Evolutionary conservation across 2,888 invertebrate genomes (phyloP), one percentile per base, ranked within the genome.

Genomic region (Petrolisthes manimaculis): DNA sequence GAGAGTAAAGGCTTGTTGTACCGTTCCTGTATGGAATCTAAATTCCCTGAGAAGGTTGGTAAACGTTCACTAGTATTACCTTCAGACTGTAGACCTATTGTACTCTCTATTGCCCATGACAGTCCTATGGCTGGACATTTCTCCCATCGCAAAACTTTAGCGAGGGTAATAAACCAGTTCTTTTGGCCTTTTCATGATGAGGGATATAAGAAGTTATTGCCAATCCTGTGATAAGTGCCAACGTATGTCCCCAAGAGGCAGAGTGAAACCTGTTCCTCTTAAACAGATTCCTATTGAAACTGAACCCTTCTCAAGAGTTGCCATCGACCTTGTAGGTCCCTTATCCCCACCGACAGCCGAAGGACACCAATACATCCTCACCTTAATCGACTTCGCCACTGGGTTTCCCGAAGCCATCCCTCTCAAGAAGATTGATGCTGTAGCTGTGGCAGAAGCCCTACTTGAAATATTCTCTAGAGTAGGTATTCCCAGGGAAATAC

Each of bases 221-320:
- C 54, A 55, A 5, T 86, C 69, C 5, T 86, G 79, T 69, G 86
- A 86, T 51, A 80, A 14, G 8, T 86, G 80, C n/a, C 86, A 79
- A 67, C 54, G 79, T 9, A 78, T 78, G 61, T 78, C 84, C 24
- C 18, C 51, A n/a, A 21, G 69, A 37, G 80, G 86, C 6, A 12
- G 75, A 21, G 55, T 81, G 12, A 81, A 71, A 61, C 69, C 54
- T 4, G 86, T 69, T 14, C 81, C 86, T 8, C 9, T 86, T 37
- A 54, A 67, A 18, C 61, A 71, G 18, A 71, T 86, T 18, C 86
- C 81, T 5, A 24, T 86, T 0, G 53, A 61, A n/a, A 79, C 79
- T 0, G 80, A 80, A 69, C 67, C 69, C 12, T 86, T 86, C 51
- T 18, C 69, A 3, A 18, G 55, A n/a, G 71, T 86, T 4, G 86